phyloP scores from a whole-genome alignment of 2,888 invertebrate species.

The Drosophila percnosoma region DNA sequence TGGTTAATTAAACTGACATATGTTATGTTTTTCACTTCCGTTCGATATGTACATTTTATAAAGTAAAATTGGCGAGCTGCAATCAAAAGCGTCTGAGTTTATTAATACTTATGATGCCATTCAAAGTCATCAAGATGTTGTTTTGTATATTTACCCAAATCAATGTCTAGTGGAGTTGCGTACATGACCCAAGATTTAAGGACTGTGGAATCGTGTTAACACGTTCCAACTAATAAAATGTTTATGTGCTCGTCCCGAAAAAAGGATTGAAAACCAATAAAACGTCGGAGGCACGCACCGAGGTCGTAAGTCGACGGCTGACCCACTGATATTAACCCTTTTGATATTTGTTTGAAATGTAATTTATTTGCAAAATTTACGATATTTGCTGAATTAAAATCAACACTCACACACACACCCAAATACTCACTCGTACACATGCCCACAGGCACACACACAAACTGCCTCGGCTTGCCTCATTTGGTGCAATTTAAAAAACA shows the following conservation, averaged over 20 bases:
- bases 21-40: neutral
- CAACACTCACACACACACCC: conserved; percentile 41
- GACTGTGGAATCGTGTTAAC: conserved; percentile 56
- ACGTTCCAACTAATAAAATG: conserved; percentile 76
- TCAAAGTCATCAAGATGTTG: conserved; percentile 29
- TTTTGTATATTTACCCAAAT: conserved; percentile 43
- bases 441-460: neutral
- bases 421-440: neutral
- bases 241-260: conserved; percentile 54
- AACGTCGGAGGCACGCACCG: conserved; percentile 51
- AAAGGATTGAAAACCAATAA: conserved; percentile 70
- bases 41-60: neutral
- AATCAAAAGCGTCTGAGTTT: conserved; percentile 27
- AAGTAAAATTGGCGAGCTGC: neutral
- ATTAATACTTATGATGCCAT: conserved; percentile 41
- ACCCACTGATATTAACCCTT: conserved; percentile 67
- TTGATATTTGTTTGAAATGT: conserved; percentile 69
- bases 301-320: conserved; percentile 39
- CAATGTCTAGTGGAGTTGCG: conserved; percentile 42
- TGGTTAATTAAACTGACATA: neutral
- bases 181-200: conserved; percentile 29
- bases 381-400: conserved; percentile 71
- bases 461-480: conserved; percentile 38
- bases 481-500: conserved; percentile 67
- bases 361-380: conserved; percentile 75